phyloP scores from a whole-genome alignment of 1,140 invertebrate genomes.

The Campodea augens region DNA sequence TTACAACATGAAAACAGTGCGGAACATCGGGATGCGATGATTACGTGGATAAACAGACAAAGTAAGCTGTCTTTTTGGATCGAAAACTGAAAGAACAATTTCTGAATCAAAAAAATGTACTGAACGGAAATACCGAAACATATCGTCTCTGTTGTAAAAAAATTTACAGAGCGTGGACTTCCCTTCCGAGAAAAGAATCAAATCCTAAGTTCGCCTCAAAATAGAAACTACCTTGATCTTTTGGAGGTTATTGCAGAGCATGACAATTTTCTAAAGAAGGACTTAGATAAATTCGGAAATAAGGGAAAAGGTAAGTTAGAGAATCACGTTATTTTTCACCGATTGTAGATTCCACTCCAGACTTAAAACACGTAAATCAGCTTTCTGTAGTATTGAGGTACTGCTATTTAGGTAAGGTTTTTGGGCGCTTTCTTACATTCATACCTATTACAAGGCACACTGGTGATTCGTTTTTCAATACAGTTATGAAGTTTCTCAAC shows the following conservation, averaged over 20 bases:
- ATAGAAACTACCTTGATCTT: background rate
- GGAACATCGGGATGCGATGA: background rate
- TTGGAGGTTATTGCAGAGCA: background rate
- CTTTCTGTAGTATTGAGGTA: constrained; percentile 1
- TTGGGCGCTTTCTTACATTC: constrained; percentile 1
- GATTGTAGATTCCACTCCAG: background rate
- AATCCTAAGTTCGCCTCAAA: background rate
- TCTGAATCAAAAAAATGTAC: background rate
- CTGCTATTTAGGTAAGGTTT: background rate
- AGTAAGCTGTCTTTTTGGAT: background rate
- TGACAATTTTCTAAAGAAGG: background rate
- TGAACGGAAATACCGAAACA: background rate
- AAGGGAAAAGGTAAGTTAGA: background rate
- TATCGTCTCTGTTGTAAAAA: background rate
- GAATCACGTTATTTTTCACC: background rate
- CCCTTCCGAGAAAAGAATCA: background rate
- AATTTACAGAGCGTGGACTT: background rate
- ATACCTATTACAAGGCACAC: background rate
- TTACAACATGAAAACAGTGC: background rate
- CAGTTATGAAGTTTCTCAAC: background rate
- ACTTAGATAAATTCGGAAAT: constrained; percentile 1
- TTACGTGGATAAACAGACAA: background rate
- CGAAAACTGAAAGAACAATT: background rate
- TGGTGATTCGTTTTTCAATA: background rate
- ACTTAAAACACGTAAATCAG: background rate